Evolutionary conservation across 2,888 invertebrate species (phyloP).

Genomic region (Choreutis nemorana): DNA sequence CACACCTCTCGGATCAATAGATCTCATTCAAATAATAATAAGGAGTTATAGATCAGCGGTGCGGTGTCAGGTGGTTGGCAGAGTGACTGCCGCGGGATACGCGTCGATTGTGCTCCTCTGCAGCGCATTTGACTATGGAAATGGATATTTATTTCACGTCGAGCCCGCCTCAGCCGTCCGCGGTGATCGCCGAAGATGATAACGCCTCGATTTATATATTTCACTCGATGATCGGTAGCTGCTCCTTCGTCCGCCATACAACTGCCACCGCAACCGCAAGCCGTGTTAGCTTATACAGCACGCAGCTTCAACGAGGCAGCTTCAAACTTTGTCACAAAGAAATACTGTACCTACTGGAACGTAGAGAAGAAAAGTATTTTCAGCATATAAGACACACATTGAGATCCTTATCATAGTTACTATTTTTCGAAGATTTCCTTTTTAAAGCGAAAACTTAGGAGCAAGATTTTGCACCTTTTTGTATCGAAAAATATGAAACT

Average conservation of each 20-base stretch:
- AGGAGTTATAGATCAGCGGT: constrained; percentile 61
- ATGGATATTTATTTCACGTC: constrained; percentile 60
- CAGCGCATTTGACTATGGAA: constrained; percentile 55
- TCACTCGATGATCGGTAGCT: constrained; percentile 57
- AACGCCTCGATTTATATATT: constrained; percentile 62
- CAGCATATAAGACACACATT: too few relatives aligned
- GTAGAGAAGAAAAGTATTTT: too few relatives aligned
- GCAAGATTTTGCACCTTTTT: too few relatives aligned
- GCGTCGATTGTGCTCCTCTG: constrained; percentile 26
- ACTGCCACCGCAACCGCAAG: constrained; percentile 30
- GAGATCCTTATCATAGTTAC: too few relatives aligned
- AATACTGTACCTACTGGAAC: neutral
- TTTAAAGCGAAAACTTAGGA: too few relatives aligned
- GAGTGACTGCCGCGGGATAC: constrained; percentile 17
- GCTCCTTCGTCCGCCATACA: constrained; percentile 45
- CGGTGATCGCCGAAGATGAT: constrained; percentile 59
- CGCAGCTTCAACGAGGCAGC: constrained; percentile 10
- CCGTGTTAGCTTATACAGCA: constrained; percentile 31
- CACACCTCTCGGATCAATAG: constrained; percentile 64
- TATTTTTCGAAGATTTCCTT: too few relatives aligned
- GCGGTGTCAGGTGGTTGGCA: constrained; percentile 20
- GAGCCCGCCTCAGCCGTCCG: constrained; percentile 35
- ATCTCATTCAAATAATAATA: constrained; percentile 66
- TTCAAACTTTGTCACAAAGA: too few relatives aligned
- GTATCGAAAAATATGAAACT: too few relatives aligned